These are phyloP conservation scores for Eira barbara DNA, from an alignment of 2,113 vertebrate genomes.

Conservation along the genomic window DNA sequence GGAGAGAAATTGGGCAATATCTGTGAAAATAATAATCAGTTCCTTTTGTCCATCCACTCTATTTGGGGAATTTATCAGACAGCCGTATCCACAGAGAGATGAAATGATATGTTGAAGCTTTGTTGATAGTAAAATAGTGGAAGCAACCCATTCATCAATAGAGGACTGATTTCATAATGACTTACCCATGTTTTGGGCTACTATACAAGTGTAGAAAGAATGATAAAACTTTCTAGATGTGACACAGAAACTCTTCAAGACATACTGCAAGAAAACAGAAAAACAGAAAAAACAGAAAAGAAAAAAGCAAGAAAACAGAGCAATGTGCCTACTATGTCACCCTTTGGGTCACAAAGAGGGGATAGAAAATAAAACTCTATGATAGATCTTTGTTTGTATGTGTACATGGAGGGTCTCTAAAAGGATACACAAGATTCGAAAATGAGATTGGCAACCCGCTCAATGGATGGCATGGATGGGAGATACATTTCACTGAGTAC, in stretches of 20 bases:
- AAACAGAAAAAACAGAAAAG: too few relatives aligned
- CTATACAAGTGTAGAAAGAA: neutral
- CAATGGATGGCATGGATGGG: fast-evolving
- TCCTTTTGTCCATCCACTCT: neutral
- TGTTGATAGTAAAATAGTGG: too few relatives aligned
- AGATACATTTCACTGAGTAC: neutral
- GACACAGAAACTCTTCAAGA: neutral
- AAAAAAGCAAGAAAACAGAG: neutral
- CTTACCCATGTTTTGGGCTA: neutral
- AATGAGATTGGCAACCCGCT: fast-evolving
- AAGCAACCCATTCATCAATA: neutral
- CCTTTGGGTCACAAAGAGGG: neutral
- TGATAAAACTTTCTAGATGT: neutral
- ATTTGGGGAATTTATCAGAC: neutral
- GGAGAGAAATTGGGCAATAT: neutral
- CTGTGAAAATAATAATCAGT: neutral
- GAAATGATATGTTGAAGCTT: neutral
- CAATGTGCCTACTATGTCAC: fast-evolving
- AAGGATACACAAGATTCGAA: neutral
- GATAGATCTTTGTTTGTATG: neutral
- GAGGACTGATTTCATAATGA: neutral
- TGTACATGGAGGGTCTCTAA: neutral
- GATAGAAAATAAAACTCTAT: neutral
- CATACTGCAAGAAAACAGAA: neutral
- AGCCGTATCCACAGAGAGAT: neutral